Percentiles rank a stretch among this genome's conserved stretches.
Conservation (phyloP, 2,888 invertebrate genomes). For the Sialis fuliginosa region DNA sequence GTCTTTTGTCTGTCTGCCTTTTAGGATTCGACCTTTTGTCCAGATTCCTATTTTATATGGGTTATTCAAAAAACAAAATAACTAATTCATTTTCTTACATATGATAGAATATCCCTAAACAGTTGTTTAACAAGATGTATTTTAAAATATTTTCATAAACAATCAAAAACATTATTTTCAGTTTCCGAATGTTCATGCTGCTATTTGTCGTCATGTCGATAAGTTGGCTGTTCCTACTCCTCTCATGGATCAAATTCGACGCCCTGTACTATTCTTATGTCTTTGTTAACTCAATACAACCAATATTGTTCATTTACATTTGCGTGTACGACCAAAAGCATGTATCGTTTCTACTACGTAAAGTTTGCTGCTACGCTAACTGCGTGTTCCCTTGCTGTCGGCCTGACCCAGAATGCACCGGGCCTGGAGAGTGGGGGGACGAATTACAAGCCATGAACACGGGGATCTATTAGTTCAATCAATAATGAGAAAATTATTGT, state of each 20-base stretch:
- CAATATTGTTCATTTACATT: conserved; percentile 55
- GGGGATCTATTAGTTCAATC: conserved; percentile 24
- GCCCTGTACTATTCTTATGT: conserved; percentile 58
- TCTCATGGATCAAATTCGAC: conserved; percentile 59
- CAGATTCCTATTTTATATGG: too few relatives aligned
- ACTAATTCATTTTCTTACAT: too few relatives aligned
- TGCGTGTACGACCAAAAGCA: conserved; percentile 63
- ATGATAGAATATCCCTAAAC: not conserved
- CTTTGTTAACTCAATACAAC: conserved; percentile 56
- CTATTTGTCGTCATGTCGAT: conserved; percentile 56
- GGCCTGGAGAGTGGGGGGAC: conserved; percentile 61
- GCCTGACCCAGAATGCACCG: conserved; percentile 45
- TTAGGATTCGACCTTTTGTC: too few relatives aligned
- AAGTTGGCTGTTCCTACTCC: conserved; percentile 57
- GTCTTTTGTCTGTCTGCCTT: too few relatives aligned
- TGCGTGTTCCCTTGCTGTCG: conserved; percentile 31
- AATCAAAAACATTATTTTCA: conserved; percentile 29
- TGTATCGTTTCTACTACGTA: conserved; percentile 58
- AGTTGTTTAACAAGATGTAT: not conserved
- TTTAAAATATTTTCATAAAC: conserved; percentile 1
- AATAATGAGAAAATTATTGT: too few relatives aligned
- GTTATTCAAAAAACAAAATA: too few relatives aligned
- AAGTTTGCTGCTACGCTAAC: conserved; percentile 57
- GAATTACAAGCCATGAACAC: conserved; percentile 79
- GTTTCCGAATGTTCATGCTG: conserved; percentile 63